A percentile compares a stretch with the other conserved stretches of the same genome.
Conservation (phyloP, 2,888 invertebrate species). For the Oxystoma pomonae region DNA sequence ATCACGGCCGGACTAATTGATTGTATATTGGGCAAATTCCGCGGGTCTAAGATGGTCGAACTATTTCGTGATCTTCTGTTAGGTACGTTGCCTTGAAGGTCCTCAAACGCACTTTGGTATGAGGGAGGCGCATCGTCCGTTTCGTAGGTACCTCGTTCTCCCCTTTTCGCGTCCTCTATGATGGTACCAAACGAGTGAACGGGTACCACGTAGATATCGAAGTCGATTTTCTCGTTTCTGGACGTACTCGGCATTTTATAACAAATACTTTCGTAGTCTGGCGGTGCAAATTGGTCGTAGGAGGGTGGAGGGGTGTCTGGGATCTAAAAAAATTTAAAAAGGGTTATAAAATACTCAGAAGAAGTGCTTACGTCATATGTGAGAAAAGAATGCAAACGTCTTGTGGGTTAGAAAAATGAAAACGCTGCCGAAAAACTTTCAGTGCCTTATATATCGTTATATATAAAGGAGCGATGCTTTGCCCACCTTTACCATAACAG, state of each 20-base stretch:
- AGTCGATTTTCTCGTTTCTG: constrained; percentile 44
- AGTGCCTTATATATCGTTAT: too few species aligned
- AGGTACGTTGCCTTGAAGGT: not conserved
- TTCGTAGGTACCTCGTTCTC: constrained; percentile 9
- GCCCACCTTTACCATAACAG: too few species aligned
- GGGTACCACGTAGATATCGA: constrained; percentile 51
- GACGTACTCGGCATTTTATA: constrained; percentile 30
- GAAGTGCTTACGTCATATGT: too few species aligned
- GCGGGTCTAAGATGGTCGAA: not conserved
- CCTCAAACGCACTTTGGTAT: constrained; percentile 17
- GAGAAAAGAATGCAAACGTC: too few species aligned
- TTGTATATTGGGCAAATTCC: not conserved
- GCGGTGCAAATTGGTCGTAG: constrained; percentile 55
- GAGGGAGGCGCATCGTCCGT: constrained; percentile 34
- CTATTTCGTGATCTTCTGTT: not conserved
- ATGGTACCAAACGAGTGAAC: constrained; percentile 44
- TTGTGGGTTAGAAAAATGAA: too few species aligned
- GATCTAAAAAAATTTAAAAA: too few species aligned
- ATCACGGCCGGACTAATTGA: too few species aligned
- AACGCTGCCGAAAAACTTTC: too few species aligned
- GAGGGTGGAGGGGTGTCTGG: constrained; percentile 52
- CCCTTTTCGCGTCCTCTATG: constrained; percentile 28
- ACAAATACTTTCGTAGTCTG: constrained; percentile 50
- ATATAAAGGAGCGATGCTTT: too few species aligned
- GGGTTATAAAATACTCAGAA: too few species aligned